Conservation (phyloP, 2,888 invertebrate genomes). For the Nephrotoma guestfalica region DNA sequence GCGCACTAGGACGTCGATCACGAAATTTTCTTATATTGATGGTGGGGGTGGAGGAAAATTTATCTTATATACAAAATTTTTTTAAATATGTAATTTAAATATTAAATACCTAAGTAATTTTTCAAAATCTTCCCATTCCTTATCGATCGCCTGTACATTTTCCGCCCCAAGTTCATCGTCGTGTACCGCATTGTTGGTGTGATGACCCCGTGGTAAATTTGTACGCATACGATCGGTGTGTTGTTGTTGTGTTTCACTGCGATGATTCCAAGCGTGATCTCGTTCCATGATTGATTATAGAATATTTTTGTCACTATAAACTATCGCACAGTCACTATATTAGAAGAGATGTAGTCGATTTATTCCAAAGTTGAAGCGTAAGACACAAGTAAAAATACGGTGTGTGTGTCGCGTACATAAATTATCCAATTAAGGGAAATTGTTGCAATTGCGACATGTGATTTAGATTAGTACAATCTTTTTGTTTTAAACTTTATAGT, state of each 20-base stretch:
- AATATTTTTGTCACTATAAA: not conserved
- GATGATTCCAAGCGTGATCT: not conserved
- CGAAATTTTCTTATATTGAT: slow-evolving; percentile 23
- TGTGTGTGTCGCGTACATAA: not conserved
- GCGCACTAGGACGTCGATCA: slow-evolving; percentile 26
- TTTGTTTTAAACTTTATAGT: not conserved
- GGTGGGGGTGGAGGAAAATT: not conserved
- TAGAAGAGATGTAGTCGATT: too few species aligned
- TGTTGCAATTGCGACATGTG: not conserved
- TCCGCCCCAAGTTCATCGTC: slow-evolving; percentile 32
- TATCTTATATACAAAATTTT: not conserved
- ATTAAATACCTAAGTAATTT: slow-evolving; percentile 19
- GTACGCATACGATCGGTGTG: not conserved
- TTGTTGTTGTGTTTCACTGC: not conserved
- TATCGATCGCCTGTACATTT: slow-evolving; percentile 30
- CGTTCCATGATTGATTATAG: not conserved
- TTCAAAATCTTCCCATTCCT: slow-evolving; percentile 33
- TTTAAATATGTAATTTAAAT: not conserved
- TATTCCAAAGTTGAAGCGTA: not conserved
- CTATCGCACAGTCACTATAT: not conserved
- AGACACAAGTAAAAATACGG: not conserved
- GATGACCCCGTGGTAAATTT: not conserved
- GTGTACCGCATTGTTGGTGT: slow-evolving; percentile 17
- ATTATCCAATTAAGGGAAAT: not conserved
- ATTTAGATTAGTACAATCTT: not conserved